These are phyloP conservation scores for Prosapia bicincta DNA, from an alignment of 2,888 invertebrate genomes.

Conservation along the genomic window DNA sequence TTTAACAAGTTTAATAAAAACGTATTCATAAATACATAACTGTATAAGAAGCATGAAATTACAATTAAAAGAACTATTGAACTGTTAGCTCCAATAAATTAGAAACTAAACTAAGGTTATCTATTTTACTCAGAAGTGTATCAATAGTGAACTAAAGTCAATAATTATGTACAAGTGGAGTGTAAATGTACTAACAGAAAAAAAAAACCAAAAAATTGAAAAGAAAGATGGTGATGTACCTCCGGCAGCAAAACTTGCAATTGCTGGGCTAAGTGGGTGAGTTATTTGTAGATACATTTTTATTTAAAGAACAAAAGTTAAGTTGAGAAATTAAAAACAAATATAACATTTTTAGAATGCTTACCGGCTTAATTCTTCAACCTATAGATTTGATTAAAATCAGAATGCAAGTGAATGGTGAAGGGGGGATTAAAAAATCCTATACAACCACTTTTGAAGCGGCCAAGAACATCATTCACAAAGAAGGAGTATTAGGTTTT, in stretches of 20 bases:
- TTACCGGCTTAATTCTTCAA: slow-evolving; percentile 93
- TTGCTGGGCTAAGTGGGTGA: background rate
- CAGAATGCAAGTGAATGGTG: slow-evolving; percentile 92
- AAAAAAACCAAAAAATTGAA: background rate
- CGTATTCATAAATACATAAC: no score
- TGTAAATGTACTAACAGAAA: background rate
- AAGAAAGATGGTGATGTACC: background rate
- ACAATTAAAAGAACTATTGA: no score
- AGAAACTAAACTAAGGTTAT: no score
- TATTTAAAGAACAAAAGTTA: no score
- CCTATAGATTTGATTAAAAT: slow-evolving; percentile 96
- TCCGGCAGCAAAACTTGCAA: background rate
- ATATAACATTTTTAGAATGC: slow-evolving; percentile 41
- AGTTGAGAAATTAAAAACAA: no score
- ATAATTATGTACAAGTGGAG: background rate
- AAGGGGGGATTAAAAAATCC: slow-evolving; percentile 63
- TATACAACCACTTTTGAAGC: slow-evolving; percentile 78
- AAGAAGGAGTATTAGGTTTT: slow-evolving; percentile 83
- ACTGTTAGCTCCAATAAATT: no score
- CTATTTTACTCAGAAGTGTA: no score
- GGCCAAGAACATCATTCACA: slow-evolving; percentile 70
- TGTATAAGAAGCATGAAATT: no score
- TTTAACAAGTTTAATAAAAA: no score
- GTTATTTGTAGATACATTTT: background rate
- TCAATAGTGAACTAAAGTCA: no score